Conservation (phyloP, 2,113 vertebrate genomes). For the Notiomystis cincta region DNA sequence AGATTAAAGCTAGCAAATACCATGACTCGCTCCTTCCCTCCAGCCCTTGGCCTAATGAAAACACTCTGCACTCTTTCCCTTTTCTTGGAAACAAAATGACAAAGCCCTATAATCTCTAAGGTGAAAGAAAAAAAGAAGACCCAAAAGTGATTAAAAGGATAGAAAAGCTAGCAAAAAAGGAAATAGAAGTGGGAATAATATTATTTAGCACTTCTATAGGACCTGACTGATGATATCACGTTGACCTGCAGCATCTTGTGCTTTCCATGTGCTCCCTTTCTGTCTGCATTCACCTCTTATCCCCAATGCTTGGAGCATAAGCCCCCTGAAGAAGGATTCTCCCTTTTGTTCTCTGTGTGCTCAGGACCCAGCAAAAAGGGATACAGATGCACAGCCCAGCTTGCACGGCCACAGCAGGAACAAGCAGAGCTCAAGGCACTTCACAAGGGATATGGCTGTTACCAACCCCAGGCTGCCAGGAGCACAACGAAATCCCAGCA, state of each 20-base stretch:
- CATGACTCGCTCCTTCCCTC: background rate
- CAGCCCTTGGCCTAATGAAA: slow-evolving; percentile 43
- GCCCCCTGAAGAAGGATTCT: background rate
- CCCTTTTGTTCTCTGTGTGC: background rate
- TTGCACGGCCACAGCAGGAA: rapidly evolving
- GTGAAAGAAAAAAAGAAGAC: slow-evolving; percentile 6
- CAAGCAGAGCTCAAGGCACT: background rate
- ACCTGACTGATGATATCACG: background rate
- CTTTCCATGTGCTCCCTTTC: background rate
- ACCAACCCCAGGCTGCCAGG: background rate
- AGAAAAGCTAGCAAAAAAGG: slow-evolving; percentile 5
- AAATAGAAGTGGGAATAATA: background rate
- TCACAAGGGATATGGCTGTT: background rate
- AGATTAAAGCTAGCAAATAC: slow-evolving; percentile 63
- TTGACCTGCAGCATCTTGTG: background rate
- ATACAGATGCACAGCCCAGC: background rate
- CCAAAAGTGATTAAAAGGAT: slow-evolving; percentile 45
- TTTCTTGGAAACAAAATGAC: slow-evolving; percentile 41
- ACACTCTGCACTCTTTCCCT: background rate
- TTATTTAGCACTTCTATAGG: background rate
- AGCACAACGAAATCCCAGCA: background rate
- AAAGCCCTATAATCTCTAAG: slow-evolving; percentile 55
- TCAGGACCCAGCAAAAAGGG: background rate
- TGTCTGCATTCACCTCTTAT: background rate
- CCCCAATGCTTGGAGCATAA: background rate